phyloP scores from a whole-genome alignment of 1,140 invertebrate species.

The Helicoverpa zea region DNA sequence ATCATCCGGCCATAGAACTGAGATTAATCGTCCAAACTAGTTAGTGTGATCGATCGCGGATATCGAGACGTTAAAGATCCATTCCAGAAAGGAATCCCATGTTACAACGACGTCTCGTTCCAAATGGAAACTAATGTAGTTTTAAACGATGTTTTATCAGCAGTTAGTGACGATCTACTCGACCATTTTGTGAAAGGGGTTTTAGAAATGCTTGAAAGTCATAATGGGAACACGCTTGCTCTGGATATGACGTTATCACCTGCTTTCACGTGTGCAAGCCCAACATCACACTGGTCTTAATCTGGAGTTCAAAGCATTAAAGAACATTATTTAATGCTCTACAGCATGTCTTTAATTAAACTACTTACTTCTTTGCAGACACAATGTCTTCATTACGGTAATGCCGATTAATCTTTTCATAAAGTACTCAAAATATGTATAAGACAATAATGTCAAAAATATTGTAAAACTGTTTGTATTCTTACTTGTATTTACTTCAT shows the following conservation, averaged over 20 bases:
- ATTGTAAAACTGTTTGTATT: no score
- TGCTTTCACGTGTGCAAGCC: no score
- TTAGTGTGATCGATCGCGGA: constrained; percentile 27
- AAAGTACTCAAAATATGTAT: no score
- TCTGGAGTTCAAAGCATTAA: background rate
- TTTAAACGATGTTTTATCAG: constrained; percentile 32
- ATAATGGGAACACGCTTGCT: no score
- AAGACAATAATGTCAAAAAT: no score
- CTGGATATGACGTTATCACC: no score
- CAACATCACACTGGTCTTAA: no score
- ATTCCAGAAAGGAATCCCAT: constrained; percentile 29
- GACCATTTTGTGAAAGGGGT: background rate
- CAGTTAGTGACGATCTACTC: background rate
- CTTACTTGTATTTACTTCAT: no score
- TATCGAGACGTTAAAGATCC: constrained; percentile 13
- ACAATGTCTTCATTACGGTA: no score
- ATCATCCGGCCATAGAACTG: background rate
- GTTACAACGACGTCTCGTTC: constrained; percentile 9
- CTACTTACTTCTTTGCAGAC: background rate
- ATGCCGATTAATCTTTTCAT: no score
- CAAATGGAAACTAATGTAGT: constrained; percentile 26
- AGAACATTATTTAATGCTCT: background rate
- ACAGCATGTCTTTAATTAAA: background rate
- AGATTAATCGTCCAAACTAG: constrained; percentile 3
- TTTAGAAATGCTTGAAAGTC: background rate